A percentile compares a stretch with the other conserved stretches of the same genome.
phyloP scores from a whole-genome alignment of 2,888 invertebrate species.

The Dicyrtomina minuta region DNA sequence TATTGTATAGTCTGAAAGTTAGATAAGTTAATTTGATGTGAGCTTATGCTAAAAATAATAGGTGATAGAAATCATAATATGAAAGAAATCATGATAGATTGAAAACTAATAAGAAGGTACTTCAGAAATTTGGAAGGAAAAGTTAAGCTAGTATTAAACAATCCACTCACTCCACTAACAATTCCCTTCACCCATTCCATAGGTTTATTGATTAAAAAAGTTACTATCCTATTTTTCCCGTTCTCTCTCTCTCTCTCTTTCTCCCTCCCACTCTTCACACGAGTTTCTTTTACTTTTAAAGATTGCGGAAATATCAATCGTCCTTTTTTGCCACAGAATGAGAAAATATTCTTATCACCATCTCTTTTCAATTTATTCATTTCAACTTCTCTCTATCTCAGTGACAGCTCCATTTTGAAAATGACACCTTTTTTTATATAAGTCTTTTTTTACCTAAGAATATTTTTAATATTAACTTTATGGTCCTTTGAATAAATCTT shows the following conservation, averaged over 20 bases:
- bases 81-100: too few species aligned
- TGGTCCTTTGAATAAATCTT: conserved; percentile 8
- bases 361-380: conserved; percentile 38
- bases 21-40: too few species aligned
- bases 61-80: too few species aligned
- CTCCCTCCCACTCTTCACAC: neutral
- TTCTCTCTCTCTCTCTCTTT: neutral
- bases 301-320: conserved; percentile 22
- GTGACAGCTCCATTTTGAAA: conserved; percentile 40
- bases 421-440: conserved; percentile 27
- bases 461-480: conserved; percentile 40
- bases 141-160: too few species aligned
- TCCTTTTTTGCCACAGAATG: too few species aligned
- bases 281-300: neutral
- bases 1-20: too few species aligned
- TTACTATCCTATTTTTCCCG: neutral
- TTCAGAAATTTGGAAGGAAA: too few species aligned
- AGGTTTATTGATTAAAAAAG: neutral
- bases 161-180: neutral
- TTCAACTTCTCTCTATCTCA: conserved; percentile 36
- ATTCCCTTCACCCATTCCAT: neutral
- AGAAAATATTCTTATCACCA: conserved; percentile 15
- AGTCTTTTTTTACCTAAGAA: conserved; percentile 29
- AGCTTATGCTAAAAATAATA: too few species aligned
- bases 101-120: too few species aligned